phyloP scores from a whole-genome alignment of 2,113 vertebrate genomes.

The Bubo bubo region DNA sequence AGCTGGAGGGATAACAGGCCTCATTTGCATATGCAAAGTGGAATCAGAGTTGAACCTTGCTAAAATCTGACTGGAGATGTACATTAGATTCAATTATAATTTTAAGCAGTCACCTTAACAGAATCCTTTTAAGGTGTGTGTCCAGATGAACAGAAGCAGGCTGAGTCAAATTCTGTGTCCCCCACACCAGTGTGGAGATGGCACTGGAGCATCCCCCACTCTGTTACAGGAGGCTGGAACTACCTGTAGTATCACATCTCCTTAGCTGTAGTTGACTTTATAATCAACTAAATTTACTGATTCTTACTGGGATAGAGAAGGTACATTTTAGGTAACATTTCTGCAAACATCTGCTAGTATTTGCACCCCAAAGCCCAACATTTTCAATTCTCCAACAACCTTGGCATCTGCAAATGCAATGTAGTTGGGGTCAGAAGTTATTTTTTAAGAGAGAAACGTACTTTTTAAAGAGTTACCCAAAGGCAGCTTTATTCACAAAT shows the following conservation, averaged over 20 bases:
- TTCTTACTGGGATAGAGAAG: neutral
- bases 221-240: neutral
- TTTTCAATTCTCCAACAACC: neutral
- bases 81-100: neutral
- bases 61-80: neutral
- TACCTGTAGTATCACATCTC: neutral
- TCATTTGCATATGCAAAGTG: neutral
- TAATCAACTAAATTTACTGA: neutral
- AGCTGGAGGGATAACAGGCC: neutral
- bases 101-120: neutral
- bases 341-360: neutral
- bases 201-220: neutral
- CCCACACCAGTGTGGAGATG: neutral
- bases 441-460: neutral
- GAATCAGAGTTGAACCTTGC: neutral
- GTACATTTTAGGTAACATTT: neutral
- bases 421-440: neutral
- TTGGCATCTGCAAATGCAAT: neutral
- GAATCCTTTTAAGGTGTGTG: neutral
- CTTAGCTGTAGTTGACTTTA: neutral
- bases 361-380: neutral
- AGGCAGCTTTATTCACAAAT: neutral
- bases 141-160: neutral
- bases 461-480: neutral
- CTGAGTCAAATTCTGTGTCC: fast-evolving